Evolutionary conservation across 2,888 invertebrate genomes (phyloP).

Genomic region (Thereva unica): DNA sequence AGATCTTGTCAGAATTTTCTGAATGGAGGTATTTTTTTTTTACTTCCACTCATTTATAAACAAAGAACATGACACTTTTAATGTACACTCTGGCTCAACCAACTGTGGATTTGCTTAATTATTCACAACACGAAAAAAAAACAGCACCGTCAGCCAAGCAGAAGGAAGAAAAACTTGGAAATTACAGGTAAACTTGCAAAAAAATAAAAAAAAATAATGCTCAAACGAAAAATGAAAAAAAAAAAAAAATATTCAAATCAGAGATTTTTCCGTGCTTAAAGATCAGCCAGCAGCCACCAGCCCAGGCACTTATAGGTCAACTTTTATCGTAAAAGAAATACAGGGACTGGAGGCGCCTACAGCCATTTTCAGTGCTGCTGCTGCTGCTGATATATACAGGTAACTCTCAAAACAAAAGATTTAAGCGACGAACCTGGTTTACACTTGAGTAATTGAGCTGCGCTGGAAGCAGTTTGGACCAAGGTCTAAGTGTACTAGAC

Average conservation of each 20-base stretch:
- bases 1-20: constrained; percentile 21
- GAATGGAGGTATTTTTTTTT: not conserved
- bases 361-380: not conserved
- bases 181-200: not conserved
- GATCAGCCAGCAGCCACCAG: not conserved
- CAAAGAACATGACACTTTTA: not conserved
- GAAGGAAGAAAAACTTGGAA: constrained; percentile 3
- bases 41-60: not conserved
- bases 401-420: constrained; percentile 25
- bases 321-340: constrained; percentile 4
- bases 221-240: not conserved
- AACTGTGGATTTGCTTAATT: constrained; percentile 25
- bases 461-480: constrained; percentile 10
- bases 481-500: not conserved
- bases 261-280: not conserved
- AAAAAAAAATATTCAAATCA: not conserved
- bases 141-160: constrained; percentile 4
- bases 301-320: constrained; percentile 18
- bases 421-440: constrained; percentile 32
- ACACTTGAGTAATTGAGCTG: constrained; percentile 24
- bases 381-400: not conserved
- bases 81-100: constrained; percentile 9
- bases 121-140: constrained; percentile 20
- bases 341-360: constrained; percentile 8
- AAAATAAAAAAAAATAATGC: not conserved